Base-by-base conservation (phyloP, 2,113 vertebrate species). In the human (Homo sapiens) region DNA sequence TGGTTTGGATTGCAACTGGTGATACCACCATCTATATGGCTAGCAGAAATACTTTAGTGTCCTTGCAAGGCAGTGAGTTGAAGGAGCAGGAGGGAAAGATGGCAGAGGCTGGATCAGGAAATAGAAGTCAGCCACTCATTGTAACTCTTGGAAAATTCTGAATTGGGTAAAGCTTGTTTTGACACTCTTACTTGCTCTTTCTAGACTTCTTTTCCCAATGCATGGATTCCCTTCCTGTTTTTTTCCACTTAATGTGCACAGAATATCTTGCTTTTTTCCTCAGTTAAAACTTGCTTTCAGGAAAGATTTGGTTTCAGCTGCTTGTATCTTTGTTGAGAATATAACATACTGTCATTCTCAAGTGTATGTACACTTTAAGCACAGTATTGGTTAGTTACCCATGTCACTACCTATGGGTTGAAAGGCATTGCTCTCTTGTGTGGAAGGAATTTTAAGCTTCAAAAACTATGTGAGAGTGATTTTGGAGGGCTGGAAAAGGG, bases 361-460 rank as follows among this genome's bases (percentile, higher is more conserved):
- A 55, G 5, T 64, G 18, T 83, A 14, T 72, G 23, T 30, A n/a
- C 0, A 45, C 52, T 93, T 82, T 86, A 79, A 86, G 59, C 48
- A 73, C 75, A 22, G 17, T 79, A 68, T 68, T 16, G 66, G 32
- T 68, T 68, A n/a, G 66, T 68, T 32, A 68, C 30, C 32, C 32
- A 18, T 84, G 83, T 72, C 30, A 5, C 17, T 78, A 43, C 50
- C 16, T 80, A 20, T 86, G 52, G 12, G 0, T 75, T 94, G 18
- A 80, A 89, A 59, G 20, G 1, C 18, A 64, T 64, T 82, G 4
- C 86, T 92, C 5, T 72, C 30, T 80, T 94, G 2, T 38, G 16
- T 68, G 43, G 20, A 90, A 75, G 57, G 22, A 73, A 83, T 85
- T 91, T 79, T 64, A 96, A 91, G 8, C 22, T 94, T 96, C 32